These are phyloP conservation scores for Myioborus melanocephalus DNA, from an alignment of 2,797 vertebrate species.

Conservation along the genomic window DNA sequence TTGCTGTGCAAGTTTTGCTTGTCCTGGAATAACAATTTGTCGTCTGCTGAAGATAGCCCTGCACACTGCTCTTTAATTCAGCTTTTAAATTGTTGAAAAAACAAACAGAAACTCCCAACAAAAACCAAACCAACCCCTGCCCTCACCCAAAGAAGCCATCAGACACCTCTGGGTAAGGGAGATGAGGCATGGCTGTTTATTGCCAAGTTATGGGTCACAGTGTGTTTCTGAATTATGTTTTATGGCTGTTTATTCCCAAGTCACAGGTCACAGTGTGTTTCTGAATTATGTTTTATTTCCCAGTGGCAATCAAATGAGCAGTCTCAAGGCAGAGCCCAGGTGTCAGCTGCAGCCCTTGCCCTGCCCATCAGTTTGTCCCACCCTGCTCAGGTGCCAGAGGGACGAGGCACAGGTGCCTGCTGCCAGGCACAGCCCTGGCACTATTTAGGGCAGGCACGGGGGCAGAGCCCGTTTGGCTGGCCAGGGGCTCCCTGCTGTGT, in stretches of 20 bases:
- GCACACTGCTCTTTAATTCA: background rate
- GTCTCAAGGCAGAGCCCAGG: too few species aligned
- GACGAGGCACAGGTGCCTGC: background rate
- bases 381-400: background rate
- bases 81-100: background rate
- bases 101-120: accelerated
- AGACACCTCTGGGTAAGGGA: accelerated
- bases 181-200: accelerated
- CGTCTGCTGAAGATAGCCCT: background rate
- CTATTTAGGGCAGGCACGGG: accelerated
- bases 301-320: background rate
- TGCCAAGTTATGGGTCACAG: background rate
- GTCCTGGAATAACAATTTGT: background rate
- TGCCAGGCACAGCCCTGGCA: background rate
- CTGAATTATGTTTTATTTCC: background rate
- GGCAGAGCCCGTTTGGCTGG: accelerated
- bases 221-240: background rate
- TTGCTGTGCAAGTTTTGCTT: background rate
- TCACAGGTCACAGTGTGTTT: background rate
- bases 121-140: accelerated
- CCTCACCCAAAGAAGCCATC: background rate
- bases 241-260: background rate
- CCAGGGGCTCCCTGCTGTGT: accelerated
- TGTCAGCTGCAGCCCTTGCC: background rate
- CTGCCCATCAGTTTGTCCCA: background rate